phyloP scores from a whole-genome alignment of 2,797 vertebrate genomes.

The Gadopsis marmoratus region DNA sequence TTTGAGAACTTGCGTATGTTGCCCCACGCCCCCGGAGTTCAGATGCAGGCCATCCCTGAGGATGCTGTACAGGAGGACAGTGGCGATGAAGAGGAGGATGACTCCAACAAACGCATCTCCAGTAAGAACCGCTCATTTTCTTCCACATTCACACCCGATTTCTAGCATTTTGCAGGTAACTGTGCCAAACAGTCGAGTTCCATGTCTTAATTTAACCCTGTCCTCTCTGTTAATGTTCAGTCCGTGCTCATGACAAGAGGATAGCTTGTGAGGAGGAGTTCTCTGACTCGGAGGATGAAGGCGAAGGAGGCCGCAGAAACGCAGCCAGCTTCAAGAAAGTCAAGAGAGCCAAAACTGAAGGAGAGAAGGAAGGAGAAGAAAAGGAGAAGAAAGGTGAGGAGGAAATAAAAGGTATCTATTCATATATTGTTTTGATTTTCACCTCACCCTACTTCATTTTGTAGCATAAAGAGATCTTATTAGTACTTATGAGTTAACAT shows the following conservation, averaged over 20 bases:
- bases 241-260: slow-evolving; percentile 96
- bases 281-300: slow-evolving; percentile 97
- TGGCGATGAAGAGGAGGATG: slow-evolving; percentile 93
- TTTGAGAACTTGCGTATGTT: slow-evolving; percentile 99
- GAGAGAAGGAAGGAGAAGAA: slow-evolving; percentile 92
- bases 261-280: slow-evolving; percentile 98
- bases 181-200: rapidly evolving
- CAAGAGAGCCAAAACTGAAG: slow-evolving; percentile 94
- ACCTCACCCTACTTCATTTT: slow-evolving; percentile 1
- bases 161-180: too few relatives aligned
- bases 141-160: not conserved
- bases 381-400: slow-evolving; percentile 95
- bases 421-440: slow-evolving; percentile 37
- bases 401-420: slow-evolving; percentile 81
- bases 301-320: slow-evolving; percentile 93
- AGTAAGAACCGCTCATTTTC: slow-evolving; percentile 78
- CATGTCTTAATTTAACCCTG: not conserved
- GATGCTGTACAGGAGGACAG: slow-evolving; percentile 96
- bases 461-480: not conserved
- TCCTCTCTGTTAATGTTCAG: slow-evolving; percentile 71
- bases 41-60: slow-evolving; percentile 97
- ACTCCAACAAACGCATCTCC: slow-evolving; percentile 96
- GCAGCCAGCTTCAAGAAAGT: slow-evolving; percentile 94
- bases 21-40: slow-evolving; percentile 95
- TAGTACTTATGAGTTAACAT: not conserved